These are phyloP conservation scores for Cephus spinipes DNA, from an alignment of 2,888 invertebrate species.

Conservation along the genomic window DNA sequence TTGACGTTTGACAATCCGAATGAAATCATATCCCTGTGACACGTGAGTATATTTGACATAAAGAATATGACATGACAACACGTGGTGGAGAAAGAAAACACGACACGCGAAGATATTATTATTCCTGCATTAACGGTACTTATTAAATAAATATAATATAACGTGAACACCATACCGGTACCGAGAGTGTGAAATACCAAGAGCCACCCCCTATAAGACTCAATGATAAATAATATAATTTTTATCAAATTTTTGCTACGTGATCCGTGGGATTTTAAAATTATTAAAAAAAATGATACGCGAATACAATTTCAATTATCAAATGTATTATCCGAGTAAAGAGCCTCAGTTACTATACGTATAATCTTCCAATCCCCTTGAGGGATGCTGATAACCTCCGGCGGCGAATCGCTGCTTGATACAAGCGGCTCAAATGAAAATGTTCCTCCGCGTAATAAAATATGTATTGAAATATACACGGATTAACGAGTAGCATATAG, in stretches of 20 bases:
- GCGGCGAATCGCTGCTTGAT: constrained; percentile 36
- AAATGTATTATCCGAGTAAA: constrained; percentile 44
- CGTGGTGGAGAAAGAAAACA: not conserved
- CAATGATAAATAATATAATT: not conserved
- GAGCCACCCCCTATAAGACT: not conserved
- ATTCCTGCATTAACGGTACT: not conserved
- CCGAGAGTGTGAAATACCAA: not conserved
- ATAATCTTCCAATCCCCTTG: constrained; percentile 48
- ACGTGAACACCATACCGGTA: not conserved
- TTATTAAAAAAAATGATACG: not conserved
- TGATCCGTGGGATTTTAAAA: not conserved
- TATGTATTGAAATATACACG: constrained; percentile 30
- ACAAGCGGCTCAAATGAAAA: constrained; percentile 32
- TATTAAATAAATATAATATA: not conserved
- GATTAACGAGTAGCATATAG: not conserved
- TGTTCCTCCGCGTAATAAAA: constrained; percentile 33
- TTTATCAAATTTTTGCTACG: not conserved
- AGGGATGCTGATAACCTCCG: constrained; percentile 41
- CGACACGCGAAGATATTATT: not conserved
- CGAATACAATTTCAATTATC: constrained; percentile 44
- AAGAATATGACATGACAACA: not conserved
- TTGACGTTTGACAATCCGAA: not conserved
- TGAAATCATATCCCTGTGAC: not conserved
- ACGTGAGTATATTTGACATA: not conserved
- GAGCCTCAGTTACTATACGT: constrained; percentile 24